These are phyloP conservation scores for Pyrgus malvae DNA, from an alignment of 2,888 invertebrate genomes.

Conservation along the genomic window DNA sequence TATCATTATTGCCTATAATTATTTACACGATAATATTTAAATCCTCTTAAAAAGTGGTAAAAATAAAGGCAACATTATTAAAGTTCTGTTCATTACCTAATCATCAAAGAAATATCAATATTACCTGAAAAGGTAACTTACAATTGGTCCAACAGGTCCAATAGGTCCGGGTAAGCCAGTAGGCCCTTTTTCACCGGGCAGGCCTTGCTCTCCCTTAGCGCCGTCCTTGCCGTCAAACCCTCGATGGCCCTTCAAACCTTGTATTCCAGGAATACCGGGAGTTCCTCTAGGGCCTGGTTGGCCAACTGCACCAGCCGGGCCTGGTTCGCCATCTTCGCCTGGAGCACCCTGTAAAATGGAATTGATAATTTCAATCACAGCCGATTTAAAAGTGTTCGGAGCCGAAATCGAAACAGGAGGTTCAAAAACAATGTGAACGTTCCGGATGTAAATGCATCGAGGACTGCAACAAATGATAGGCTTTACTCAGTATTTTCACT, in stretches of 20 bases:
- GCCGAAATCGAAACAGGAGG: too few species aligned
- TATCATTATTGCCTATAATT: too few species aligned
- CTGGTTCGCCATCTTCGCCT: constrained; percentile 91
- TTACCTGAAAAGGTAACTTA: constrained; percentile 48
- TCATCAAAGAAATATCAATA: background rate
- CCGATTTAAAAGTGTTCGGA: too few species aligned
- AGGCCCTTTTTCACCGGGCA: constrained; percentile 88
- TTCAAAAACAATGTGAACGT: too few species aligned
- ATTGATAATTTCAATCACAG: background rate
- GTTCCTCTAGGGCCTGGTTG: constrained; percentile 88
- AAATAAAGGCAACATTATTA: too few species aligned
- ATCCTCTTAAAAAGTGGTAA: too few species aligned
- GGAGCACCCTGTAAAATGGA: constrained; percentile 82
- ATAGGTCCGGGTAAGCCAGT: constrained; percentile 85
- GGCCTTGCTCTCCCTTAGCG: constrained; percentile 90
- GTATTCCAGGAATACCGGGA: constrained; percentile 88
- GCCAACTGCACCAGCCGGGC: constrained; percentile 86
- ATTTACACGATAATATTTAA: too few species aligned
- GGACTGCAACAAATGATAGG: too few species aligned
- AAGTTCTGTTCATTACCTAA: too few species aligned
- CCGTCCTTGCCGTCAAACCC: constrained; percentile 91
- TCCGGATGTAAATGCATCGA: too few species aligned
- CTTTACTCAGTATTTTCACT: too few species aligned
- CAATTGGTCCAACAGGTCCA: constrained; percentile 87
- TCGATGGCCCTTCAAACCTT: constrained; percentile 91